A percentile compares a stretch with the other conserved stretches of the same genome.
These are phyloP conservation scores for Nixonia krombeini DNA, from an alignment of 1,140 invertebrate species.

Conservation along the genomic window DNA sequence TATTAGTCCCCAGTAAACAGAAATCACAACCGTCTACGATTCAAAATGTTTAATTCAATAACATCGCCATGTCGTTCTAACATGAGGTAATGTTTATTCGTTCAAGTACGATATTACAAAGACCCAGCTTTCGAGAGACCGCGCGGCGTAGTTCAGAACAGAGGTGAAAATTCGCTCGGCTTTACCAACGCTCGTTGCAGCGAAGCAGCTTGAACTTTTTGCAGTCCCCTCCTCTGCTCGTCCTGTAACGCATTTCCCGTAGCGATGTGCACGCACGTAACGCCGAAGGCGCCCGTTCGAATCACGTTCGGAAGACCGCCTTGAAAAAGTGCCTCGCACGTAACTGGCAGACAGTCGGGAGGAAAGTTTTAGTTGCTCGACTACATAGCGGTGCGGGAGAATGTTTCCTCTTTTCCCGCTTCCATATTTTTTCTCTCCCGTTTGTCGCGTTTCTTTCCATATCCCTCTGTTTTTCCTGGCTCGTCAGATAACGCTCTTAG, in stretches of 20 bases:
- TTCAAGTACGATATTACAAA: not conserved
- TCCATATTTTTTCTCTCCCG: not conserved
- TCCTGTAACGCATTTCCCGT: conserved; percentile 8
- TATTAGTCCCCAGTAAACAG: too few species aligned
- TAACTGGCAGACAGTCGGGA: not conserved
- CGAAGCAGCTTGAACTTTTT: not conserved
- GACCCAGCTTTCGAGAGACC: not conserved
- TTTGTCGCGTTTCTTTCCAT: not conserved
- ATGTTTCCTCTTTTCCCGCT: conserved; percentile 12
- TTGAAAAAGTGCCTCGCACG: not conserved
- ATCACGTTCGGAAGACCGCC: conserved; percentile 21
- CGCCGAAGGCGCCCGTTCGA: conserved; percentile 6
- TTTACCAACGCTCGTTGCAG: not conserved
- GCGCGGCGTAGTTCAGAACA: not conserved
- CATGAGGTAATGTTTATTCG: not conserved
- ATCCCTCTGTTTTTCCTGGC: conserved; percentile 2
- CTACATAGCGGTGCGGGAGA: conserved; percentile 2
- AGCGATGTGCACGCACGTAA: conserved; percentile 8
- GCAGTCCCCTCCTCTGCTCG: not conserved
- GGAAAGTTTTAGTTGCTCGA: conserved; percentile 19
- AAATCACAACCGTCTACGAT: too few species aligned
- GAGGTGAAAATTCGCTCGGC: conserved; percentile 1
- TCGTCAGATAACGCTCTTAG: not conserved
- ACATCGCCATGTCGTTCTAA: not conserved
- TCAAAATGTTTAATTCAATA: not conserved